Evolutionary conservation across 2,888 invertebrate species (phyloP), one percentile per base, ranked within the genome.

Genomic region (Ferdinandea cuprea): DNA sequence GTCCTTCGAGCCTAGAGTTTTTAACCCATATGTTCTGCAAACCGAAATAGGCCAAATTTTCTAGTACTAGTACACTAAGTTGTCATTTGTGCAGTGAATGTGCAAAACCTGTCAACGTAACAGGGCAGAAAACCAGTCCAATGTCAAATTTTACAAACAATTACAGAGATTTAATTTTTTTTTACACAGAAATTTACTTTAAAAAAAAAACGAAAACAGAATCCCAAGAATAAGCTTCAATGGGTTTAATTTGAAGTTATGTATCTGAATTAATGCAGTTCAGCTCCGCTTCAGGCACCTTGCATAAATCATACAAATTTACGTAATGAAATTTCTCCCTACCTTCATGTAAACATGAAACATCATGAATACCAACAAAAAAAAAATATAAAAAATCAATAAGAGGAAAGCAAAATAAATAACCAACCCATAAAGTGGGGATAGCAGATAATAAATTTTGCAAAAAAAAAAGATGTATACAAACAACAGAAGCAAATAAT

Each of bases 261-360:
- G n/a, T n/a, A 58, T 19, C 15, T 4, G 40, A 59, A 15, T 50
- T 30, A 59, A 71, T 40, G 52, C 32, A 32, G 42, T n/a, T n/a
- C 32, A 32, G 58, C 40, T 35, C 50, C 48, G 48, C 66, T 28
- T 42, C 25, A 7, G 17, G 25, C 30, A 40, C 9, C 50, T 66
- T 74, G 58, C 74, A 74, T 74, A 56, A 66, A 48, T 50, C 40
- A 66, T 58, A 17, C 9, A 48, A n/a, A 15, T n/a, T 66, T 74
- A 52, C 66, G 25, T 74, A 66, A 74, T 3, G 3, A 44, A 65
- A 40, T 56, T 48, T 50, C 40, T 25, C 44, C 28, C 46, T 46
- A 40, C 65, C 37, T 56, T 25, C 8, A 28, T 8, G 13, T 13
- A 35, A 19, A 35, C 15, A 58, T 17, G 40, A 40, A 40, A 13